Percentiles rank a stretch among this genome's conserved stretches.
Conservation (phyloP, 2,113 vertebrate genomes). For the Brienomyrus longianalis region DNA sequence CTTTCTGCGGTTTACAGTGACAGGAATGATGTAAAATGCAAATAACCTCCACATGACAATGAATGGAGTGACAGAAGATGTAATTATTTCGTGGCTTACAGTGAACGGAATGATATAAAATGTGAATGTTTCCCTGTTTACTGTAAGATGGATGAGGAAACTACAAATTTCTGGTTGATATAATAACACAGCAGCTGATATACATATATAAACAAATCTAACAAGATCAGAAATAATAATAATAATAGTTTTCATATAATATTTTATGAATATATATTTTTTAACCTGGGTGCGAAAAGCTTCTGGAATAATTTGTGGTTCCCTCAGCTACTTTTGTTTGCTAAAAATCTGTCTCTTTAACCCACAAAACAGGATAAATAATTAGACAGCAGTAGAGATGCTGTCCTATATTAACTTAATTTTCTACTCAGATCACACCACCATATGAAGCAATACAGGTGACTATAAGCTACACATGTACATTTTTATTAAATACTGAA, state of each 20-base stretch:
- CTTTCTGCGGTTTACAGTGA: neutral
- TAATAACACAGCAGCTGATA: neutral
- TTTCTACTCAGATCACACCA: neutral
- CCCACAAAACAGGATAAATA: neutral
- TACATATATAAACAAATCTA: neutral
- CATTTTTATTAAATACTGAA: conserved; percentile 7
- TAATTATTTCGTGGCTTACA: neutral
- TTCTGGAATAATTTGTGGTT: neutral
- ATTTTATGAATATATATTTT: neutral
- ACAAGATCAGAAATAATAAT: neutral
- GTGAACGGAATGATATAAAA: neutral
- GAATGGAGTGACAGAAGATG: neutral
- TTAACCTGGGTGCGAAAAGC: neutral
- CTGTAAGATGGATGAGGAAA: neutral
- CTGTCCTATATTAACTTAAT: neutral
- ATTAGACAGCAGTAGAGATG: neutral
- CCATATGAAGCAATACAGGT: neutral
- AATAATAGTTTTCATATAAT: neutral
- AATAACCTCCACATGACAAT: neutral
- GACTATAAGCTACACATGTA: neutral
- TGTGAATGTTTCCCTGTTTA: neutral
- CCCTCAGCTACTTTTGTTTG: neutral
- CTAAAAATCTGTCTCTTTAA: neutral
- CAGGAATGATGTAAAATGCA: neutral
- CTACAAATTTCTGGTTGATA: neutral